Base-by-base conservation (phyloP, 2,888 invertebrate genomes). In the Hermodice carunculata region DNA sequence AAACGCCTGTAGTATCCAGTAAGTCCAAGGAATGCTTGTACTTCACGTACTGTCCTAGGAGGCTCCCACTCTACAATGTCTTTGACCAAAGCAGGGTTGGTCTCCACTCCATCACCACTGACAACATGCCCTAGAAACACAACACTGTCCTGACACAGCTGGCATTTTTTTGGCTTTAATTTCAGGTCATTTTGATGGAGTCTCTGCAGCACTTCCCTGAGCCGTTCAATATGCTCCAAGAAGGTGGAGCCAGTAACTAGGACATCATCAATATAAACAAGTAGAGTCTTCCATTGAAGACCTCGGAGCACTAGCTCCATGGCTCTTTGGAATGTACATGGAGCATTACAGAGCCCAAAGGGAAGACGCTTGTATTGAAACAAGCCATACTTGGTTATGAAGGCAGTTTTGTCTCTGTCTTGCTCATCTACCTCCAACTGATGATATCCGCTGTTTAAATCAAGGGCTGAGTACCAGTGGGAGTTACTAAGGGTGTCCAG, bases 251-350 rank as follows among this genome's bases (percentile, higher is more conserved):
- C 54, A 17, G 48, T 40, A 3, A 76, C 61, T 17, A 72, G 29
- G 14, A 72, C 40, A 31, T 76, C 75, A 52, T 72, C 72, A 11
- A 69, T 37, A 46, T 71, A 69, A 11, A 44, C 31, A n/a, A 44
- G 32, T n/a, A 31, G 34, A n/a, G n/a, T 19, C 17, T 3, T 29
- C 34, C 59, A 43, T 22, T 58, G 32, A 8, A 58, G 34, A n/a
- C 44, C 59, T n/a, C 31, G 17, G 3, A 58, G 19, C 14, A 34
- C 44, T 19, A 43, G 26, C 29, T 44, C 44, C 59, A 58, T 58
- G 8, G 22, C 29, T 48, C 59, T 26, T 22, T 44, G 29, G 22
- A 58, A 46, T 8, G 43, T 43, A 4, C 22, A 24, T 14, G 49
- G n/a, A n/a, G n/a, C n/a, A n/a, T n/a, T n/a, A n/a, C n/a, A n/a